A percentile compares a stretch with the other conserved stretches of the same genome.
Conservation (phyloP, 2,113 vertebrate genomes). For the Anhinga rufa region DNA sequence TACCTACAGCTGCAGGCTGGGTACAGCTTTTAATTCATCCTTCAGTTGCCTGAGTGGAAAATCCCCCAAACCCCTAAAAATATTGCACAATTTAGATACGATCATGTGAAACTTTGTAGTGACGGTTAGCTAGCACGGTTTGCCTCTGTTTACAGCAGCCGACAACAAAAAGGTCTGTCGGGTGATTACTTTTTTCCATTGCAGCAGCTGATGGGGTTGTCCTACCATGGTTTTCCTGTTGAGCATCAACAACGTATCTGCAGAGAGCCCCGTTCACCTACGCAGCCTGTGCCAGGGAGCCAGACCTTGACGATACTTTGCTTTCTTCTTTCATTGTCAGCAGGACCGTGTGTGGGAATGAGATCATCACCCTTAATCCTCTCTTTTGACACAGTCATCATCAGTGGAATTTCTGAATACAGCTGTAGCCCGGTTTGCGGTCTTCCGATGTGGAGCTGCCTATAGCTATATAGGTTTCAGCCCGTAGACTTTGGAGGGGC, state of each 20-base stretch:
- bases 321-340: not conserved
- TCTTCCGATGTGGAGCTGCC: not conserved
- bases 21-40: not conserved
- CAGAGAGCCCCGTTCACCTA: not conserved
- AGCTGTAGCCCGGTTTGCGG: not conserved
- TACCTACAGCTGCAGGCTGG: not conserved
- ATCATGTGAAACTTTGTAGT: not conserved
- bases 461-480: rapidly evolving
- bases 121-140: not conserved
- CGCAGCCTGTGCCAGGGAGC: not conserved
- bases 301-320: not conserved
- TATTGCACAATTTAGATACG: not conserved
- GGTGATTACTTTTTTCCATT: conserved; percentile 47
- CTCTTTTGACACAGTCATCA: rapidly evolving
- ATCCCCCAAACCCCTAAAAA: not conserved
- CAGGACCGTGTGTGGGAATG: not conserved
- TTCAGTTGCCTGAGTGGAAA: not conserved
- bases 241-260: not conserved
- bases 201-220: not conserved
- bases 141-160: not conserved
- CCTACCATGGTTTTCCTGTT: conserved; percentile 45
- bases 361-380: not conserved
- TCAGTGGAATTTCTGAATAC: not conserved
- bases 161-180: not conserved
- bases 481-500: rapidly evolving